phyloP scores from a whole-genome alignment of 2,113 vertebrate genomes.

The Caranx melampygus region DNA sequence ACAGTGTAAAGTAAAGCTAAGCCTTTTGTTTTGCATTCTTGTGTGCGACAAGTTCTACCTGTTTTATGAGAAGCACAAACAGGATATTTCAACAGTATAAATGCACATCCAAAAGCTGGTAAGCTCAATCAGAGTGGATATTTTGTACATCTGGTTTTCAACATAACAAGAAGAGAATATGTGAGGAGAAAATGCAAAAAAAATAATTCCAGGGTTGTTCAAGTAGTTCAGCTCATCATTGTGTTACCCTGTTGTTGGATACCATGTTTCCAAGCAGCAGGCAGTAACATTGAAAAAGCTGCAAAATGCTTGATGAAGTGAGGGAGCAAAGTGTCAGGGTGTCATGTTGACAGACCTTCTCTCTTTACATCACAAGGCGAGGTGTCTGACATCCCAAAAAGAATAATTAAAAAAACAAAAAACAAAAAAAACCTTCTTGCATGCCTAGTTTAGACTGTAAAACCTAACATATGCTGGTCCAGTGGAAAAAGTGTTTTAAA shows the following conservation, averaged over 20 bases:
- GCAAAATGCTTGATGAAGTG: neutral
- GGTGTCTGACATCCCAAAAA: neutral
- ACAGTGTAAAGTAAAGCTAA: slow-evolving; percentile 1
- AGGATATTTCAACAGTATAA: neutral
- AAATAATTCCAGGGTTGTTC: slow-evolving; percentile 1
- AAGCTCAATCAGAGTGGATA: neutral
- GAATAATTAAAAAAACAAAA: too few species aligned
- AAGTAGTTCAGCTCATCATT: slow-evolving; percentile 13
- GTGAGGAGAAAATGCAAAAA: neutral
- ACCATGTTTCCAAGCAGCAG: slow-evolving; percentile 50
- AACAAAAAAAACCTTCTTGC: too few species aligned
- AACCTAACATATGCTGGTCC: neutral
- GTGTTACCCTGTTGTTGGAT: slow-evolving; percentile 41
- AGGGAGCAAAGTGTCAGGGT: neutral
- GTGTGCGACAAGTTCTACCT: slow-evolving; percentile 36
- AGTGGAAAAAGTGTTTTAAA: neutral
- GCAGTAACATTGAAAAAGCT: neutral
- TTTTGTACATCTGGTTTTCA: neutral
- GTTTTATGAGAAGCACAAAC: slow-evolving; percentile 27
- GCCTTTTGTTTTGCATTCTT: slow-evolving; percentile 49
- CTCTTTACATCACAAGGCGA: neutral
- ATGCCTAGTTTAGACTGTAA: neutral
- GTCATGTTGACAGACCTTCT: neutral
- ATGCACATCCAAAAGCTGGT: neutral
- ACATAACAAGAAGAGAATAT: neutral